A percentile compares a stretch with the other conserved stretches of the same genome.
phyloP scores from a whole-genome alignment of 2,888 invertebrate genomes.

The Venustoraphidia nigricollis region DNA sequence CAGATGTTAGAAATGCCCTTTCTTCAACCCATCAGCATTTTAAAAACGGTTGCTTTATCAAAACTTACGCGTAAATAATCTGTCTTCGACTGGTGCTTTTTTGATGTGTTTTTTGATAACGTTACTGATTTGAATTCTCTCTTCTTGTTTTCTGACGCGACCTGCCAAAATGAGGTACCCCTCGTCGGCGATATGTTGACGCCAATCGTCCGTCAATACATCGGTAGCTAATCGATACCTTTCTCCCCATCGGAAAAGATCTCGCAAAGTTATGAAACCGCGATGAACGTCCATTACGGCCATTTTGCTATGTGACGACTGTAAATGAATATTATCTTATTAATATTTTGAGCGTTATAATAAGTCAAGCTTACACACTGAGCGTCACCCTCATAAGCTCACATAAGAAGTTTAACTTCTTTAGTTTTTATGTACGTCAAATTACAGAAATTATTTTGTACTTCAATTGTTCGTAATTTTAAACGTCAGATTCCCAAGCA shows the following conservation, averaged over 20 bases:
- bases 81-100: slow-evolving; percentile 49
- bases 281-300: slow-evolving; percentile 86
- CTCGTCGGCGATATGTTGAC: slow-evolving; percentile 91
- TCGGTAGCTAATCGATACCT: slow-evolving; percentile 62
- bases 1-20: no score
- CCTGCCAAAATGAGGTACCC: slow-evolving; percentile 90
- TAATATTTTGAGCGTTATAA: no score
- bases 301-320: slow-evolving; percentile 59
- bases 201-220: slow-evolving; percentile 67
- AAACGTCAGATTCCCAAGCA: no score
- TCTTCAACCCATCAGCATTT: no score
- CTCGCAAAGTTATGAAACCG: slow-evolving; percentile 84
- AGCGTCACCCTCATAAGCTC: no score
- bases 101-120: slow-evolving; percentile 69
- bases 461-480: no score
- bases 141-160: slow-evolving; percentile 72
- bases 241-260: slow-evolving; percentile 94
- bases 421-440: no score
- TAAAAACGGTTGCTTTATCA: no score
- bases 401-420: no score
- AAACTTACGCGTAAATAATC: slow-evolving; percentile 48
- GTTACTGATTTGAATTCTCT: slow-evolving; percentile 64
- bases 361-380: no score
- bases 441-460: no score
- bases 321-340: slow-evolving; percentile 10